A percentile compares a stretch with the other conserved stretches of the same genome.
phyloP scores from a whole-genome alignment of 1,140 invertebrate genomes.

The Stegodyphus mimosarum region DNA sequence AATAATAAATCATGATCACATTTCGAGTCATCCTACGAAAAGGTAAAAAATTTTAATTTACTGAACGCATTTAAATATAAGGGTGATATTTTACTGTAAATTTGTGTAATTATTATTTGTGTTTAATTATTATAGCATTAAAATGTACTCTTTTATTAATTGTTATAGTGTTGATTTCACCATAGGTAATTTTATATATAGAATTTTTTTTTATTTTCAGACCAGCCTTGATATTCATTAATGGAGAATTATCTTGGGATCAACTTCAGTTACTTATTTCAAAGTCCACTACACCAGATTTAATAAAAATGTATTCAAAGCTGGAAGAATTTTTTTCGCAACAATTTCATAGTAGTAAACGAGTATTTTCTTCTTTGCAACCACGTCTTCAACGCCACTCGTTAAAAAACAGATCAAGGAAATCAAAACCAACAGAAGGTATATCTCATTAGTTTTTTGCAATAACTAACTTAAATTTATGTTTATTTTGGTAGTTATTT shows the following conservation, averaged over 20 bases:
- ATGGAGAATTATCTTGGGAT: constrained; percentile 93
- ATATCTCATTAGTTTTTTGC: background rate
- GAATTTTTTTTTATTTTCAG: constrained; percentile 68
- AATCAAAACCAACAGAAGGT: constrained; percentile 57
- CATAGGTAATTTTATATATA: too few relatives aligned
- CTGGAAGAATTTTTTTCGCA: constrained; percentile 97
- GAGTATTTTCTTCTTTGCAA: constrained; percentile 84
- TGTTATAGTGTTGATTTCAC: too few relatives aligned
- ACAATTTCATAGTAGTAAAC: constrained; percentile 92
- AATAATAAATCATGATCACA: constrained; percentile 65
- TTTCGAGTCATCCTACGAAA: constrained; percentile 65
- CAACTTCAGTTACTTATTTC: constrained; percentile 96
- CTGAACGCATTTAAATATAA: too few relatives aligned
- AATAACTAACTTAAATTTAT: background rate
- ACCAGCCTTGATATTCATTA: constrained; percentile 90
- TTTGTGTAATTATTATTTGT: background rate
- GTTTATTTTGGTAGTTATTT: background rate
- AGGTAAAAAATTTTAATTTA: constrained; percentile 53
- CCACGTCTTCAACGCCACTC: constrained; percentile 66
- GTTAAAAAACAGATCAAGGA: constrained; percentile 45
- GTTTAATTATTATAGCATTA: background rate
- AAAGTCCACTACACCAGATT: constrained; percentile 94
- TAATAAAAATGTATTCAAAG: constrained; percentile 96
- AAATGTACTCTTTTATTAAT: too few relatives aligned
- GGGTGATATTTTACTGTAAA: background rate